A percentile compares a stretch with the other conserved stretches of the same genome.
These are phyloP conservation scores for Cerceris rybyensis DNA, from an alignment of 2,888 invertebrate genomes.

Conservation along the genomic window DNA sequence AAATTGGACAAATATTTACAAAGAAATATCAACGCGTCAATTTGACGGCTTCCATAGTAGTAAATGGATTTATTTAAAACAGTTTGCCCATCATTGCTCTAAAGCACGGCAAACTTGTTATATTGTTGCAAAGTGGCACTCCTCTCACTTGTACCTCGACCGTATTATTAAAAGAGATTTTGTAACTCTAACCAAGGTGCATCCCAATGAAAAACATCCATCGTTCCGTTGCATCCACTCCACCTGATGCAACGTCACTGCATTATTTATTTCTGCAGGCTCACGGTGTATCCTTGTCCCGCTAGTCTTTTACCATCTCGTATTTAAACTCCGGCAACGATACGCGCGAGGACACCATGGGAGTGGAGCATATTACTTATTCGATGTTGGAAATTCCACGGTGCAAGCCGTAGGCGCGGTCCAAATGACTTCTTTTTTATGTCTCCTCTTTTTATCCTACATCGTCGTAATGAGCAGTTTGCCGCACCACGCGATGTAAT, in stretches of 20 bases:
- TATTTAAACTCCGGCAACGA: not conserved
- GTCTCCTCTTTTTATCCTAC: constrained; percentile 21
- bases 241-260: not conserved
- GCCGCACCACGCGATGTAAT: constrained; percentile 25
- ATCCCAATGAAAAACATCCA: not conserved
- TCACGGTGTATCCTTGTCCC: constrained; percentile 6
- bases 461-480: constrained; percentile 19
- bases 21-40: no score
- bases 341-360: not conserved
- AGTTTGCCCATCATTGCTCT: no score
- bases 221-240: not conserved
- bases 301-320: constrained; percentile 1
- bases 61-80: no score
- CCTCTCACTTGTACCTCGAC: no score
- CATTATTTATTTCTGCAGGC: constrained; percentile 7
- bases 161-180: no score
- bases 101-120: no score
- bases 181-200: no score
- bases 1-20: no score
- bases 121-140: no score
- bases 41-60: no score
- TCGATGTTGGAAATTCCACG: constrained; percentile 21
- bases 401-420: constrained; percentile 30
- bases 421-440: constrained; percentile 12
- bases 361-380: constrained; percentile 15